phyloP scores from a whole-genome alignment of 1,140 invertebrate species.

The Portunus trituberculatus region DNA sequence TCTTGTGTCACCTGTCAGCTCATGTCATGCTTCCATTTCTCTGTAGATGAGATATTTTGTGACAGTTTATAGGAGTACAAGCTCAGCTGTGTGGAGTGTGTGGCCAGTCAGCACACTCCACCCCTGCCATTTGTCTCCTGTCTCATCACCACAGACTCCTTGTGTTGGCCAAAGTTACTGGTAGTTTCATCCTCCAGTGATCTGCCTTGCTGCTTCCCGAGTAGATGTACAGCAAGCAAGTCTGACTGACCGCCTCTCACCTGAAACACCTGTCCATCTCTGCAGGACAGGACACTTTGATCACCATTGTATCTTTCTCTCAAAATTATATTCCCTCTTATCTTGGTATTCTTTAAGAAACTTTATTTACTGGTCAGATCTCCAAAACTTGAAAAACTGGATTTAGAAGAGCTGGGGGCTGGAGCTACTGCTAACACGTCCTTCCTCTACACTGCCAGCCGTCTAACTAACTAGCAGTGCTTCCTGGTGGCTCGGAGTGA shows the following conservation, averaged over 20 bases:
- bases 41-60: background rate
- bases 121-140: background rate
- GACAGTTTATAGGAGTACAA: background rate
- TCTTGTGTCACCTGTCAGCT: background rate
- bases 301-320: background rate
- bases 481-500: background rate
- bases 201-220: background rate
- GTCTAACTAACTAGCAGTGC: slow-evolving; percentile 21
- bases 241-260: background rate
- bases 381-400: slow-evolving; percentile 22
- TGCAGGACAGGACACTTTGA: background rate
- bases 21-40: background rate
- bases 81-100: background rate
- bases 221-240: background rate
- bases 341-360: background rate
- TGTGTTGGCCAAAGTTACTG: background rate
- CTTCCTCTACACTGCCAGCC: background rate
- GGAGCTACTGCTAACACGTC: slow-evolving; percentile 10
- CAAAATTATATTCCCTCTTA: background rate
- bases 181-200: background rate
- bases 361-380: slow-evolving; percentile 23
- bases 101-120: background rate
- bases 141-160: background rate
- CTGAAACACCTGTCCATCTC: background rate
- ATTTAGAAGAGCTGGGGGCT: background rate